A percentile compares a stretch with the other conserved stretches of the same genome.
Conservation (phyloP, 37 sponge, comb jelly and placozoan genomes). For the Mnemiopsis leidyi region DNA sequence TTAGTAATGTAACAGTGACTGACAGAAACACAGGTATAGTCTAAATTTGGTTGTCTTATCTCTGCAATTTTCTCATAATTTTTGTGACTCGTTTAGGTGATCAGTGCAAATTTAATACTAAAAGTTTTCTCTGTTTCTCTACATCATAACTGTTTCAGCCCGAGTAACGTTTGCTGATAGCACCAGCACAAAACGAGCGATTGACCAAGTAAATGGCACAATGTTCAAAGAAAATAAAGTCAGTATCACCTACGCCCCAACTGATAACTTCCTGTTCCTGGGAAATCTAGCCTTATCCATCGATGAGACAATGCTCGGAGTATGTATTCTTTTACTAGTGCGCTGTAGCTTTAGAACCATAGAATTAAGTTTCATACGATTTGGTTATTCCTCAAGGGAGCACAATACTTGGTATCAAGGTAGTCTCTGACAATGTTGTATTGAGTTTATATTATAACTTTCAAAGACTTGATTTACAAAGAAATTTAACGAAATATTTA, state of each 20-base stretch:
- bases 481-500: too few species aligned
- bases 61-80: neutral
- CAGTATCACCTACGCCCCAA: neutral
- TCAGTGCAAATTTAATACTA: too few species aligned
- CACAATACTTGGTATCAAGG: too few species aligned
- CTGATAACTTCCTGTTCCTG: constrained; percentile 57
- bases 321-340: neutral
- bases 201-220: neutral
- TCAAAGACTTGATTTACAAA: too few species aligned
- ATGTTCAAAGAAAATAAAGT: constrained; percentile 20
- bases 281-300: constrained; percentile 20
- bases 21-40: constrained; percentile 10
- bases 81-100: too few species aligned
- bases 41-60: neutral
- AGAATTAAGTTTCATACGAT: too few species aligned
- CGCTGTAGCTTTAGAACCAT: too few species aligned
- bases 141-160: neutral
- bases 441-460: too few species aligned
- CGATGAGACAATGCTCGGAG: constrained; percentile 8
- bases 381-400: too few species aligned
- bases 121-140: neutral
- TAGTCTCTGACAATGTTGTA: too few species aligned
- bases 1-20: constrained; percentile 37
- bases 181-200: neutral
- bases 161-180: constrained; percentile 51